Evolutionary conservation across 1,140 invertebrate genomes (phyloP), one percentile per base, ranked within the genome.

Genomic region (Pantala flavescens): DNA sequence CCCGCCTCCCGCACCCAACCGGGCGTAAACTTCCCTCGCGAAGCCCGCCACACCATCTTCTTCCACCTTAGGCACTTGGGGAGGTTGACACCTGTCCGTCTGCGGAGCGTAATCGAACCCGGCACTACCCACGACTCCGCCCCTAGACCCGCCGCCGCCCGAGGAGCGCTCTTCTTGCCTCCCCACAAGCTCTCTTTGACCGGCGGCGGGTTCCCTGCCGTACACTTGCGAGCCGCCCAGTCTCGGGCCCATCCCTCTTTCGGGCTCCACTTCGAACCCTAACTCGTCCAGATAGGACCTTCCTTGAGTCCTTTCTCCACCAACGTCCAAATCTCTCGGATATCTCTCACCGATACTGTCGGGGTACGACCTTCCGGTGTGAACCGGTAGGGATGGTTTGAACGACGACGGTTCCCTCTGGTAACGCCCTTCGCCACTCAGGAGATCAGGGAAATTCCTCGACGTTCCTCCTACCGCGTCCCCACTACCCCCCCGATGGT

Each of bases 401-500:
- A 63, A 63, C 49, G 49, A 16, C 49, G 49, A 21, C n/a, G 49
- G n/a, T 5, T 63, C 49, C 49, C 49, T 63, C 49, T 63, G 49
- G 49, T 63, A 63, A 63, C 49, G 49, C n/a, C 49, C 49, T 63
- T 63, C 49, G 49, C 49, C 49, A 21, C 3, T 21, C 14, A 63
- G 49, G 49, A 63, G 49, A 63, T 63, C 49, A 63, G 49, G 49
- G 49, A 63, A 63, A 63, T 63, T 63, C 49, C 49, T 3, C 49
- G 49, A 63, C 49, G 49, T 63, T 21, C 49, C 49, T 19, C 49
- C n/a, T 16, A 63, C 49, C 3, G n/a, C 49, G 16, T 19, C 16
- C 14, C 49, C 49, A 16, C 49, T 12, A 16, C 3, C n/a, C 49
- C 49, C 49, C 49, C 49, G 3, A 21, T 63, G 49, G 49, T 63